Conservation (phyloP, 2,888 invertebrate species). For the Habrosyne pyritoides region DNA sequence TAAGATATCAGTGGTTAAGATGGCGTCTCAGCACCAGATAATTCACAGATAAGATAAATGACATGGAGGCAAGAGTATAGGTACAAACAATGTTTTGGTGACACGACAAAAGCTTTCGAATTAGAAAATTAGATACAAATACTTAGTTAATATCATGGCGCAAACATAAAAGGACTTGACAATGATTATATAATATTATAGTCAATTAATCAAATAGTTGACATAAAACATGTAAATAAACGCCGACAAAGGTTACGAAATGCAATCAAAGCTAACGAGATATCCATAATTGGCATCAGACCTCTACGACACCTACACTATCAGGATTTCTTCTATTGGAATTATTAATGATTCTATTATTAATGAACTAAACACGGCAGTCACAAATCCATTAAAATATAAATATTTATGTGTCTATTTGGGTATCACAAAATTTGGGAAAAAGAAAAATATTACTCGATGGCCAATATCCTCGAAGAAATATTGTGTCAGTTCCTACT, state of each 20-base stretch:
- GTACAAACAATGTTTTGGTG: not conserved
- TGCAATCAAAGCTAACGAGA: slow-evolving; percentile 52
- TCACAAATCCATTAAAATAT: not conserved
- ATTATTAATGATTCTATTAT: slow-evolving; percentile 4
- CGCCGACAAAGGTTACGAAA: slow-evolving; percentile 48
- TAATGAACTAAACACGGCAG: not conserved
- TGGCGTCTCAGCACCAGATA: slow-evolving; percentile 19
- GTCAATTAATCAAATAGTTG: slow-evolving; percentile 33
- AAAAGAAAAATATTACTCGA: too few relatives aligned
- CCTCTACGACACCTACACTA: slow-evolving; percentile 41
- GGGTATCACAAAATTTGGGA: not conserved
- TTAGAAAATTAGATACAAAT: too few relatives aligned
- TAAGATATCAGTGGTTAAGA: slow-evolving; percentile 45
- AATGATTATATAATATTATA: slow-evolving; percentile 8
- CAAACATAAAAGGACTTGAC: not conserved
- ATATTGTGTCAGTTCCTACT: too few relatives aligned
- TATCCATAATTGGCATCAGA: slow-evolving; percentile 16
- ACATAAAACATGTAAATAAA: slow-evolving; percentile 51
- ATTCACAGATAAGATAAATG: slow-evolving; percentile 17
- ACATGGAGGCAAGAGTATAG: slow-evolving; percentile 4
- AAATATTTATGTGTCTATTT: not conserved
- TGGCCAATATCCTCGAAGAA: too few relatives aligned
- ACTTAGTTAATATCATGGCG: not conserved
- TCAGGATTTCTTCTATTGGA: slow-evolving; percentile 30
- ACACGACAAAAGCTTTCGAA: not conserved